phyloP scores from a whole-genome alignment of 2,797 vertebrate species.

The Coendou prehensilis region DNA sequence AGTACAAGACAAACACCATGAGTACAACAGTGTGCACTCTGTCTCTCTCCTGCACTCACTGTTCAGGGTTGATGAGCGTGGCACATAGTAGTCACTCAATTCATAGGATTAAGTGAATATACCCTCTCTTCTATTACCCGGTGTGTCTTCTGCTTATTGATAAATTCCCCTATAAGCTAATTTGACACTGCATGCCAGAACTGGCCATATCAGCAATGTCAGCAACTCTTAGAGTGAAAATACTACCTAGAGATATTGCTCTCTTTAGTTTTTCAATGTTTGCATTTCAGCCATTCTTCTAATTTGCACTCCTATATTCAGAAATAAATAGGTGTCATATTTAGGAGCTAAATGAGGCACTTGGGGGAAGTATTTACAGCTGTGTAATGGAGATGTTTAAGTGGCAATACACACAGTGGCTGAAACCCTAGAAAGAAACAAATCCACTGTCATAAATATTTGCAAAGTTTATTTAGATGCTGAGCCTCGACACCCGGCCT shows the following conservation, averaged over 20 bases:
- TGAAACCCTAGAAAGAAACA: conserved; percentile 83
- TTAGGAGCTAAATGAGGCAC: conserved; percentile 85
- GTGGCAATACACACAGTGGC: conserved; percentile 81
- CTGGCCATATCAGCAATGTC: accelerated
- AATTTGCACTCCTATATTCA: conserved; percentile 64
- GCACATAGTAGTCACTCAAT: accelerated
- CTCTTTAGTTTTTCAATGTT: accelerated
- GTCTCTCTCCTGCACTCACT: neutral
- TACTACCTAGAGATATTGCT: accelerated
- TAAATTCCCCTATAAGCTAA: neutral
- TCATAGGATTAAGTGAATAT: neutral
- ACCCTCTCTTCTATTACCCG: accelerated
- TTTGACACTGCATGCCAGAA: neutral
- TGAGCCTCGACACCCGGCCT: conserved; percentile 62
- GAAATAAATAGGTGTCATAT: conserved; percentile 85
- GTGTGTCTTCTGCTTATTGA: no score
- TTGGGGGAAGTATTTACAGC: conserved; percentile 83
- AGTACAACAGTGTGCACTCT: neutral
- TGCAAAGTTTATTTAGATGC: conserved; percentile 73
- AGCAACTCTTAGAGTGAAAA: neutral
- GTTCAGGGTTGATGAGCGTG: accelerated
- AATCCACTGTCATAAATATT: conserved; percentile 76
- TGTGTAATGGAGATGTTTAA: conserved; percentile 85
- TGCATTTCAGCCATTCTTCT: neutral
- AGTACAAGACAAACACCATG: neutral